Evolutionary conservation across 2,113 vertebrate species (phyloP).

Genomic region (Carassius auratus): DNA sequence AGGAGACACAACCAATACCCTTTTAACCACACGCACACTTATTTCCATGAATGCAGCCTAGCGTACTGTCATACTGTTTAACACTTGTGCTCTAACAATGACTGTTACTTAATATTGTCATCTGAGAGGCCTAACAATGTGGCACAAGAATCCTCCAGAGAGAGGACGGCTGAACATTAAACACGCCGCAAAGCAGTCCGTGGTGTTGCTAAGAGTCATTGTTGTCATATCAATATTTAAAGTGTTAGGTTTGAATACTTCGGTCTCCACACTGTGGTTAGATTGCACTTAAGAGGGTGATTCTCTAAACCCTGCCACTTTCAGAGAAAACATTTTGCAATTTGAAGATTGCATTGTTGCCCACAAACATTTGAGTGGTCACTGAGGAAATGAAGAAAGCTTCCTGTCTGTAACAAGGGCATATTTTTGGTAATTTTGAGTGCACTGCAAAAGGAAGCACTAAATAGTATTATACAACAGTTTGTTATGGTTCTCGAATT

Average conservation of each 20-base stretch:
- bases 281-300: not conserved
- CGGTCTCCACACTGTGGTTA: not conserved
- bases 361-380: not conserved
- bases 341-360: slow-evolving; percentile 3
- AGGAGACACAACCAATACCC: not conserved
- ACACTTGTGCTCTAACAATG: not conserved
- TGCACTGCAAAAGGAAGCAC: not conserved
- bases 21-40: not conserved
- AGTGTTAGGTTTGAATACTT: not conserved
- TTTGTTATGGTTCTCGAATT: not conserved
- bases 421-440: slow-evolving; percentile 10
- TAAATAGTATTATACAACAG: not conserved
- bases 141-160: not conserved
- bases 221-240: slow-evolving; percentile 3
- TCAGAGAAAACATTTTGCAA: slow-evolving; percentile 34
- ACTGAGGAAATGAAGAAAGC: slow-evolving; percentile 47
- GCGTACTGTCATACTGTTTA: not conserved
- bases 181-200: slow-evolving; percentile 10
- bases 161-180: slow-evolving; percentile 6
- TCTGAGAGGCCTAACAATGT: not conserved
- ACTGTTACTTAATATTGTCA: slow-evolving; percentile 38
- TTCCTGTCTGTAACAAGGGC: slow-evolving; percentile 26
- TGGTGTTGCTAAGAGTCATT: slow-evolving; percentile 12
- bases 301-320: not conserved
- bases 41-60: not conserved